Percentiles rank a stretch among this genome's conserved stretches.
Evolutionary conservation across 2,888 invertebrate genomes (phyloP).

Genomic region (Netelia virgata): DNA sequence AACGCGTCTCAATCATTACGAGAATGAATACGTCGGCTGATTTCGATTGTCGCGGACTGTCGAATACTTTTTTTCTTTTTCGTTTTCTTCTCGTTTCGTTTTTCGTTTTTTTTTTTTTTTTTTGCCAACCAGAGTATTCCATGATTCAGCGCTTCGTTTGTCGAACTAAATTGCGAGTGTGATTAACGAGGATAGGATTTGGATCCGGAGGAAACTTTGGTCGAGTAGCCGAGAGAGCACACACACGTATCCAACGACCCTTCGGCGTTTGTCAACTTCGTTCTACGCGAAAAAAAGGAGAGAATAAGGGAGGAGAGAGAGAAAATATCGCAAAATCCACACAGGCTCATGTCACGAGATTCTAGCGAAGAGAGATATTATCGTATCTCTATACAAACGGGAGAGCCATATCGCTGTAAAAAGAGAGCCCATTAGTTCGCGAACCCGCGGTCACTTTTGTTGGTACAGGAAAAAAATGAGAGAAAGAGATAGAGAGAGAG

Average conservation of each 20-base stretch:
- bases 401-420: background rate
- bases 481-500: no score
- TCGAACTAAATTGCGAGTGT: background rate
- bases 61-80: slow-evolving; percentile 8
- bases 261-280: background rate
- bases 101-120: background rate
- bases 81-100: background rate
- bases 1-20: slow-evolving; percentile 29
- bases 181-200: background rate
- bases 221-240: slow-evolving; percentile 2
- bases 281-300: background rate
- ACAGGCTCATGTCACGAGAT: background rate
- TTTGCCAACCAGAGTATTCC: background rate
- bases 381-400: background rate
- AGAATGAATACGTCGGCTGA: slow-evolving; percentile 1
- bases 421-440: slow-evolving; percentile 1
- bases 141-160: background rate
- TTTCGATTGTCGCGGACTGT: background rate
- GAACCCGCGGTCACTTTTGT: slow-evolving; percentile 27
- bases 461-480: slow-evolving; percentile 3
- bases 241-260: background rate
- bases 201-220: background rate
- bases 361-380: slow-evolving; percentile 1
- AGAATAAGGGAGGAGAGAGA: slow-evolving; percentile 7
- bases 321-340: slow-evolving; percentile 18